Base-by-base conservation (phyloP, 2,797 vertebrate genomes). In the Apodemus agrarius region DNA sequence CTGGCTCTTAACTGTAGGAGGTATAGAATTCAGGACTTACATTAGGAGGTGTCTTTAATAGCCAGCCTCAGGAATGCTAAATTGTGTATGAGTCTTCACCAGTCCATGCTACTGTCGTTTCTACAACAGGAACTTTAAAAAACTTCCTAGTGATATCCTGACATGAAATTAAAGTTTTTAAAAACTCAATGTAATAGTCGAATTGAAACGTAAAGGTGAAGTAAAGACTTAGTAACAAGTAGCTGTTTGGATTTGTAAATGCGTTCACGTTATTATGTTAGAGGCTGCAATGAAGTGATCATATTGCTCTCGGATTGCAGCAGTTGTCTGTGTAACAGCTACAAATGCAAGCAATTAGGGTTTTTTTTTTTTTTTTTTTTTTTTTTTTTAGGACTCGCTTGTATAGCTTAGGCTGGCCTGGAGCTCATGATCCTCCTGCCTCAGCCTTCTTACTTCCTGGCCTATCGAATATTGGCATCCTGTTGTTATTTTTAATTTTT, bases 181-280 rank as follows among this genome's bases (percentile, higher is more conserved):
- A 12, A 1, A 1, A 88, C 65, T 29, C 9, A 95, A 19, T 82
- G 2, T 59, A 91, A 65, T 76, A 52, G 21, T 94, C 3, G 80
- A 79, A 79, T 83, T 89, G 88, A 87, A 74, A 40, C 61, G 69
- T 87, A 91, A 93, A 69, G 12, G 40, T 89, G 12, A 94, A 94
- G 91, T 88, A 87, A 74, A 31, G 94, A 37, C 84, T 49, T 96
- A 84, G 89, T 88, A 88, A 63, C 46, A 29, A 22, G 14, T 65
- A 13, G 31, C 29, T 49, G 16, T 69, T 31, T 88, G 91, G 74
- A 24, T 90, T 63, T 63, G 26, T 88, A 72, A 90, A 75, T 94
- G 22, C 37, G 61, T 61, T 52, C 24, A 1, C 29, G 34, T 65
- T 61, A 74, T 26, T 94, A 10, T 0, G 11, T 87, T 83, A 83